These are phyloP conservation scores for Syrphus vitripennis DNA, from an alignment of 2,888 invertebrate species.

Conservation along the genomic window DNA sequence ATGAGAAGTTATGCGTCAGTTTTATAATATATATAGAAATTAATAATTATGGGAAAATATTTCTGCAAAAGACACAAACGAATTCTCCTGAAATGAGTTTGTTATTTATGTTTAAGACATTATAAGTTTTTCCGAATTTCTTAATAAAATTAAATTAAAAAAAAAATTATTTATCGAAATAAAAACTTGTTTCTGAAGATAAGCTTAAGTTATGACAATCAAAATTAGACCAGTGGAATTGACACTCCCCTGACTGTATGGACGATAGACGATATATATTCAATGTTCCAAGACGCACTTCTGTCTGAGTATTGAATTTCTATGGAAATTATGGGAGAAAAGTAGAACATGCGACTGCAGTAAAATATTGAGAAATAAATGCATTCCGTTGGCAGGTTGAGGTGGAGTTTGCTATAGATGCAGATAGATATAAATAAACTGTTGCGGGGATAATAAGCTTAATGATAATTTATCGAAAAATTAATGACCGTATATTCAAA, in stretches of 20 bases:
- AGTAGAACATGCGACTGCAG: constrained; percentile 14
- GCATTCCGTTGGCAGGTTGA: background rate
- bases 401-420: background rate
- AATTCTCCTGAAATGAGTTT: background rate
- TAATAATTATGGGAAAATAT: constrained; percentile 24
- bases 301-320: constrained; percentile 15
- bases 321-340: constrained; percentile 10
- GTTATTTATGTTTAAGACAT: constrained; percentile 16
- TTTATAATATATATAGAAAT: no score
- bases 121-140: background rate
- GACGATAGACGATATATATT: background rate
- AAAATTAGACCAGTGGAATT: constrained; percentile 34
- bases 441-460: constrained; percentile 33
- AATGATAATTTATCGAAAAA: constrained; percentile 43
- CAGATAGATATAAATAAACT: background rate
- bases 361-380: constrained; percentile 28
- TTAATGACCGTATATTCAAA: constrained; percentile 32
- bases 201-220: constrained; percentile 50
- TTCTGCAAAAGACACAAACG: background rate
- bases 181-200: constrained; percentile 42
- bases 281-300: background rate
- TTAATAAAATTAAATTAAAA: constrained; percentile 1
- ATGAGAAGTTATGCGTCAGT: constrained; percentile 2
- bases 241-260: background rate
- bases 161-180: background rate